Percentiles rank a stretch among this genome's conserved stretches.
Evolutionary conservation across 2,797 vertebrate genomes (phyloP).

Genomic region (Oreortyx pictus): DNA sequence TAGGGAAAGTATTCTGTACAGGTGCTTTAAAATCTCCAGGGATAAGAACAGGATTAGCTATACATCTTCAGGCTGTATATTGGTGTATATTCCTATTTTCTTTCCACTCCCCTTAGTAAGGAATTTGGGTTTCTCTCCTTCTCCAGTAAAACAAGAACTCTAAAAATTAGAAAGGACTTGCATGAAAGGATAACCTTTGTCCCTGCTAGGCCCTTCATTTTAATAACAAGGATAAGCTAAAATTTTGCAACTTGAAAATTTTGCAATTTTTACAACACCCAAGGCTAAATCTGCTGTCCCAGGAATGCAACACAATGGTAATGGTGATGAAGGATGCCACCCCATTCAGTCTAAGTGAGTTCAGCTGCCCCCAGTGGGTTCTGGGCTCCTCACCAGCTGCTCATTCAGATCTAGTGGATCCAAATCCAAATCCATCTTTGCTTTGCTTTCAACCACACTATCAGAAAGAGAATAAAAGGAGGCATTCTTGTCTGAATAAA

Average conservation of each 20-base stretch:
- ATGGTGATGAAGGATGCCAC: rapidly evolving
- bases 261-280: not conserved
- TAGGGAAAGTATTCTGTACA: not conserved
- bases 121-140: not conserved
- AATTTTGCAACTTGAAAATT: not conserved
- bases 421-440: not conserved
- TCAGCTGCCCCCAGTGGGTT: not conserved
- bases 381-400: not conserved
- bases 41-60: not conserved
- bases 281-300: not conserved
- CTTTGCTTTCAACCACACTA: not conserved
- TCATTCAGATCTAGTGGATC: not conserved
- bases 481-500: not conserved
- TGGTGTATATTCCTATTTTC: not conserved
- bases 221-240: not conserved
- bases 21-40: not conserved
- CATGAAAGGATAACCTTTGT: not conserved
- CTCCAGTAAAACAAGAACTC: not conserved
- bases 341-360: not conserved
- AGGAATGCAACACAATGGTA: not conserved
- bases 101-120: not conserved
- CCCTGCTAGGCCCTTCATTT: not conserved
- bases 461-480: not conserved
- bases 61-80: not conserved
- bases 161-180: not conserved